Conservation (phyloP, 2,113 vertebrate genomes). For the Anarhynchus alexandrinus region DNA sequence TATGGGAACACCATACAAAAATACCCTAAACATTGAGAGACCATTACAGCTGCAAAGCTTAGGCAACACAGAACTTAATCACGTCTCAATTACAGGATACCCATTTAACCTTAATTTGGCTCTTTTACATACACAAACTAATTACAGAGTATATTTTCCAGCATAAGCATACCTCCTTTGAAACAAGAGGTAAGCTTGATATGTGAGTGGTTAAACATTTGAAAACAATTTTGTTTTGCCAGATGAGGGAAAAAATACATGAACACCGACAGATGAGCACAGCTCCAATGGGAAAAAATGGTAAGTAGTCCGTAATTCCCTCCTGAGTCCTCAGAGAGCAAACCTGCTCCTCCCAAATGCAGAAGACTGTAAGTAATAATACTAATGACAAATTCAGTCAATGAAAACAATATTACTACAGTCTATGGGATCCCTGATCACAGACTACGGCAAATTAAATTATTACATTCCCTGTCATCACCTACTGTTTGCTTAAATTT, state of each 20-base stretch:
- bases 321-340: not conserved
- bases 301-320: not conserved
- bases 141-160: slow-evolving; percentile 17
- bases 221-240: not conserved
- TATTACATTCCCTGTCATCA: not conserved
- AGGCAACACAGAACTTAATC: not conserved
- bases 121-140: not conserved
- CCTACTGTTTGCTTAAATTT: slow-evolving; percentile 15
- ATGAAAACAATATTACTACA: not conserved
- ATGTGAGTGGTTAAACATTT: not conserved
- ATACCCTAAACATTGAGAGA: not conserved
- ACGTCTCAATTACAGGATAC: not conserved
- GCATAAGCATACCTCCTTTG: not conserved
- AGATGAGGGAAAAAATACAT: not conserved
- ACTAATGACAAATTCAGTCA: not conserved
- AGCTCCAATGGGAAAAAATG: not conserved
- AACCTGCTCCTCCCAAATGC: not conserved
- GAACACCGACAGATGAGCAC: not conserved
- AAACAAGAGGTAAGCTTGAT: not conserved
- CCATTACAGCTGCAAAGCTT: not conserved
- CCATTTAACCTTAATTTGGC: not conserved
- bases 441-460: not conserved
- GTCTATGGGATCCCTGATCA: not conserved
- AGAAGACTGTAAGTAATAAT: not conserved
- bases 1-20: not conserved